phyloP scores from a whole-genome alignment of 1,140 invertebrate genomes.

The Drosophila pandora region DNA sequence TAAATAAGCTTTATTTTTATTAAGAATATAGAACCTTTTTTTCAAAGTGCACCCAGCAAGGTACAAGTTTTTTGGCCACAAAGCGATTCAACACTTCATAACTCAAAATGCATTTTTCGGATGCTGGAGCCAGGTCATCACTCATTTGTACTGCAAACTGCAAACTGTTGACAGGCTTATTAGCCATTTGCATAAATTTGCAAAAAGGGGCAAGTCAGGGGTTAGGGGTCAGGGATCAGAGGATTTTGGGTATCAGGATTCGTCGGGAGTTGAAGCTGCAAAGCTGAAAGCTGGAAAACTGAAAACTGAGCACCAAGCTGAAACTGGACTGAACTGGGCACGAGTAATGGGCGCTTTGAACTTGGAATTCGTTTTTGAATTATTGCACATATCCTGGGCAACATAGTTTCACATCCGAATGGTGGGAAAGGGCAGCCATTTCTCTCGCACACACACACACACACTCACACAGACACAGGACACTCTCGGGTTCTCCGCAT shows the following conservation, averaged over 20 bases:
- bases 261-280: slow-evolving; percentile 21
- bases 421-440: slow-evolving; percentile 64
- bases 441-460: slow-evolving; percentile 29
- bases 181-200: slow-evolving; percentile 81
- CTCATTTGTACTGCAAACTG: slow-evolving; percentile 63
- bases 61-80: slow-evolving; percentile 42
- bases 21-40: not conserved
- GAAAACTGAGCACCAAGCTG: slow-evolving; percentile 29
- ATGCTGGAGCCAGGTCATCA: slow-evolving; percentile 54
- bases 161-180: slow-evolving; percentile 83
- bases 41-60: slow-evolving; percentile 11
- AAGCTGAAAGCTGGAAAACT: not conserved
- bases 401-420: slow-evolving; percentile 82
- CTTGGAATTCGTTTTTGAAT: slow-evolving; percentile 83
- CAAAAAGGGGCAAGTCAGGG: slow-evolving; percentile 6
- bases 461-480: slow-evolving; percentile 3
- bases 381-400: slow-evolving; percentile 79
- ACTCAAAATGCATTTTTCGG: slow-evolving; percentile 62
- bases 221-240: not conserved
- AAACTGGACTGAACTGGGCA: slow-evolving; percentile 29
- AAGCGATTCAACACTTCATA: slow-evolving; percentile 72
- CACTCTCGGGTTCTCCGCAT: slow-evolving; percentile 46
- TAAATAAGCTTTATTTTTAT: too few species aligned
- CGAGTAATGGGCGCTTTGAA: slow-evolving; percentile 83
- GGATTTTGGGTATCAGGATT: slow-evolving; percentile 7